Percentiles rank a stretch among this genome's conserved stretches.
Evolutionary conservation across 2,888 invertebrate genomes (phyloP).

Genomic region (Sinohyriopsis cumingii): DNA sequence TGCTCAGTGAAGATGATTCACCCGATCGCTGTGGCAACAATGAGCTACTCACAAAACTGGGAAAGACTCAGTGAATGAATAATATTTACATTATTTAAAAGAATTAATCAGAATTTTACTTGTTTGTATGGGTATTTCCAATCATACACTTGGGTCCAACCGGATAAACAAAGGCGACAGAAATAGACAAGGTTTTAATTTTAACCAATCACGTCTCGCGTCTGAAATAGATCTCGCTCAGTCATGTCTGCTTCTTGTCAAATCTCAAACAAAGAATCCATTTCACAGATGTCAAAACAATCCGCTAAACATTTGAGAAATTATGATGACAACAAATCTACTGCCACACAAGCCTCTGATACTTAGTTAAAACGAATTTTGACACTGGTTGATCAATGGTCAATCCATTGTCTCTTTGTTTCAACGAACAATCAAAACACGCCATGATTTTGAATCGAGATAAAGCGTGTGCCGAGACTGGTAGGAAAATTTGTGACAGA

Average conservation of each 20-base stretch:
- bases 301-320: constrained; percentile 5
- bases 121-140: too few relatives aligned
- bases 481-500: constrained; percentile 25
- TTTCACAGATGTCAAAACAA: constrained; percentile 2
- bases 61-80: too few relatives aligned
- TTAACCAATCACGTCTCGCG: constrained; percentile 52
- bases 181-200: constrained; percentile 38
- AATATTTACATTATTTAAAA: too few relatives aligned
- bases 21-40: too few relatives aligned
- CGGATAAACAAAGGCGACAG: constrained; percentile 42
- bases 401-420: constrained; percentile 22
- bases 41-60: too few relatives aligned
- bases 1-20: too few relatives aligned
- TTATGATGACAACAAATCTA: constrained; percentile 5
- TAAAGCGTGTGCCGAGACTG: constrained; percentile 17
- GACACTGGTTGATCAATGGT: background rate
- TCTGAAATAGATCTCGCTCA: constrained; percentile 51
- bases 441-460: constrained; percentile 42
- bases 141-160: background rate
- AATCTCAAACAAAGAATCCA: constrained; percentile 37
- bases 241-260: constrained; percentile 52
- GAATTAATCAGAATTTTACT: too few relatives aligned
- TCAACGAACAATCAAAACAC: constrained; percentile 25
- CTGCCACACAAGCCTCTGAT: background rate
- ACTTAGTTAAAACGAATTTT: too few relatives aligned